Evolutionary conservation across 2,888 invertebrate genomes (phyloP).

Genomic region (Sceliomorpha sp.): DNA sequence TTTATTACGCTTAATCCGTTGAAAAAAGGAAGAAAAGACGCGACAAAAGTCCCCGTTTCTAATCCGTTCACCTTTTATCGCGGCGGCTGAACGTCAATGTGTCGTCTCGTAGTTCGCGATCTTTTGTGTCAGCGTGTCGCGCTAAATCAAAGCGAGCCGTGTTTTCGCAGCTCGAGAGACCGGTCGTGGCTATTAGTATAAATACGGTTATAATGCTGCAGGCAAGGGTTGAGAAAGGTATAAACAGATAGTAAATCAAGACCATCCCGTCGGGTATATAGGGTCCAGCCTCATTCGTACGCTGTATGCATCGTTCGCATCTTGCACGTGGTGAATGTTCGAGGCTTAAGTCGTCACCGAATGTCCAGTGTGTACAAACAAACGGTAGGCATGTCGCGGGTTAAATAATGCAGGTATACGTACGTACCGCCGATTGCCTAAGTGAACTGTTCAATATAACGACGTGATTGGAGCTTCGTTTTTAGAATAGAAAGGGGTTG

Average conservation of each 20-base stretch:
- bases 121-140: constrained; percentile 45
- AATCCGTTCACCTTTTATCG: no score
- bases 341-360: constrained; percentile 46
- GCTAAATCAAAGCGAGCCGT: constrained; percentile 64
- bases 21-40: no score
- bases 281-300: constrained; percentile 42
- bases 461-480: no score
- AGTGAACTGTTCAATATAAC: no score
- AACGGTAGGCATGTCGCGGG: constrained; percentile 25
- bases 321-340: constrained; percentile 57
- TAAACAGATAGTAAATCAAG: constrained; percentile 79
- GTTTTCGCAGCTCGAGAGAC: constrained; percentile 57
- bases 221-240: constrained; percentile 71
- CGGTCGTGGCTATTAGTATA: constrained; percentile 73
- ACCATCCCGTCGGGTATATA: constrained; percentile 53
- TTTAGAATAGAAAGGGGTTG: no score
- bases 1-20: no score
- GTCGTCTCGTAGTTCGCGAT: constrained; percentile 43
- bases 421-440: no score
- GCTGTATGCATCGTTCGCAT: constrained; percentile 32
- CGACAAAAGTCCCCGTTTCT: no score
- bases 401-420: constrained; percentile 37
- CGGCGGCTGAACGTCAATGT: constrained; percentile 17
- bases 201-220: constrained; percentile 78
- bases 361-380: constrained; percentile 44